Conservation (phyloP, 2,797 vertebrate species). For the Alcedo quadribrachys region DNA sequence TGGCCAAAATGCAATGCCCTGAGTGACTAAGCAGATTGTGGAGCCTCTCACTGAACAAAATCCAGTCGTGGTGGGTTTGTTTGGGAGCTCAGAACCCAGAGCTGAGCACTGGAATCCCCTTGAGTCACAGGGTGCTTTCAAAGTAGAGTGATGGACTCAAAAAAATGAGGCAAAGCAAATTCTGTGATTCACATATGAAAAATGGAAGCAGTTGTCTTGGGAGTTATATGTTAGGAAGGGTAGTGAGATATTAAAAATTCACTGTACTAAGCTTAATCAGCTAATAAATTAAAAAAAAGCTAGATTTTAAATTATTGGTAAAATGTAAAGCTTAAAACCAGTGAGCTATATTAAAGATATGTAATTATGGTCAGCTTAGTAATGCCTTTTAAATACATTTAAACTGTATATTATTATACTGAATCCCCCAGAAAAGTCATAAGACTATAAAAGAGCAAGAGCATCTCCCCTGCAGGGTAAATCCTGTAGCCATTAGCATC, state of each 20-base stretch:
- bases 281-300: neutral
- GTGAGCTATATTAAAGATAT: neutral
- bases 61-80: neutral
- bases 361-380: neutral
- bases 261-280: neutral
- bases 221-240: neutral
- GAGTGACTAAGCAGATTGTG: neutral
- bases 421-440: neutral
- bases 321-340: neutral
- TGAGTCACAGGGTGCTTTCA: neutral
- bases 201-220: neutral
- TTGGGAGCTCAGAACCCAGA: neutral
- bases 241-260: neutral
- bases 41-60: neutral
- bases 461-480: neutral
- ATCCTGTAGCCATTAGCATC: neutral
- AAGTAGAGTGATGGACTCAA: neutral
- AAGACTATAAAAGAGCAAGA: neutral
- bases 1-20: neutral
- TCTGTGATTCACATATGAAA: neutral
- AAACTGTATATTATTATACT: neutral
- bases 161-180: neutral
- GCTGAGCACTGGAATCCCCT: neutral
- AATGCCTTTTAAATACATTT: neutral
- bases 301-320: neutral